Base-by-base conservation (phyloP, 2,113 vertebrate genomes). In the Ursus arctos region DNA sequence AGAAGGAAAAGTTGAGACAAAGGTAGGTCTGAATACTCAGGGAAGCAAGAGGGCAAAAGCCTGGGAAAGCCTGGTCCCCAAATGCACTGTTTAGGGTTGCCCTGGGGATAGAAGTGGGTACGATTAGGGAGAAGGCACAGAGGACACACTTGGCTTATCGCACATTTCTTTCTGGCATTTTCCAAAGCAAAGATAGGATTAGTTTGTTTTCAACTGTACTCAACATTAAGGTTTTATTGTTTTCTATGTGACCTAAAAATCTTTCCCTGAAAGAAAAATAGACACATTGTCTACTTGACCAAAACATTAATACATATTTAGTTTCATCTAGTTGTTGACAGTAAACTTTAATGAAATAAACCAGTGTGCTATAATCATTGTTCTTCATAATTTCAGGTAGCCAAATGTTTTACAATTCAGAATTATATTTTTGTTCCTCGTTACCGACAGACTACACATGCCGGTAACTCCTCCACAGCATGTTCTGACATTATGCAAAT, bases 361-460 rank as follows among this genome's bases (percentile, higher is more conserved):
- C 26, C 31, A 65, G 6, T 43, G 51, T 57, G 49, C 18, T 82
- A 3, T 6, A 81, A 40, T 71, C 87, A 65, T 59, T 81, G 55
- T 93, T 91, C 49, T 72, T 86, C 36, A 40, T 69, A 59, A 95
- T 86, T 63, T 63, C 55, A 93, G 84, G 47, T 14, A 91, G n/a
- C 55, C 63, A 72, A 79, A 79, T 49, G 33, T 93, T 94, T 65
- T 91, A 51, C 43, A 67, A 79, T 61, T 86, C 53, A 71, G 80
- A 97, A 82, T 87, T 57, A 43, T 59, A 43, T 84, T 94, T 77
- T 83, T 90, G 83, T 90, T 97, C 67, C 71, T 94, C 15, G 0
- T 74, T 36, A 67, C 47, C 33, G 18, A 43, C 4, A 63, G 53
- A 82, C 77, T 92, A 47, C 67, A 57, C 26, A 67, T 22, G 21